Evolutionary conservation across 2,888 invertebrate species (phyloP).

Genomic region (Steinernema hermaphroditum): DNA sequence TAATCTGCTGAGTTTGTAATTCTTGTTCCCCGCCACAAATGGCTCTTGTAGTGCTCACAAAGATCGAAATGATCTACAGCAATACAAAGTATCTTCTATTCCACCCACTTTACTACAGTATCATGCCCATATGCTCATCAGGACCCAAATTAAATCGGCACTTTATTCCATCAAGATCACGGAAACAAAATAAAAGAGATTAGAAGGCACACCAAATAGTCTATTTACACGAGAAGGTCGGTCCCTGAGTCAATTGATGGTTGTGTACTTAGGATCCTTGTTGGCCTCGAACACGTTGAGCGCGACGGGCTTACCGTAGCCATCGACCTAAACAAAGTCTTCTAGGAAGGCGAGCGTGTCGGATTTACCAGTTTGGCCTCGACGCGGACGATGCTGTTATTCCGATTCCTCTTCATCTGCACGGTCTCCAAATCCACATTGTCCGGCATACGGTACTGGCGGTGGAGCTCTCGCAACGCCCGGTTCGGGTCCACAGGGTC

Average conservation of each 20-base stretch:
- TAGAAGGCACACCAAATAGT: not conserved
- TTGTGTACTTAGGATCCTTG: not conserved
- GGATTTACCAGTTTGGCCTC: constrained; percentile 16
- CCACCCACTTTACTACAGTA: too few species aligned
- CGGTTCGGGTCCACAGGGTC: constrained; percentile 37
- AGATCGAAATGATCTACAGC: too few species aligned
- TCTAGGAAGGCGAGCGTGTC: too few species aligned
- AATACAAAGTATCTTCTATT: too few species aligned
- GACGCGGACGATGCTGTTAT: not conserved
- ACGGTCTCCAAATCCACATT: constrained; percentile 40
- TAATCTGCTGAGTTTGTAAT: too few species aligned
- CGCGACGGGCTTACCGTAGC: not conserved
- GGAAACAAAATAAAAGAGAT: not conserved
- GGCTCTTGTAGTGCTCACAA: too few species aligned
- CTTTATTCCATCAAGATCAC: not conserved
- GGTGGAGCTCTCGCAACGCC: constrained; percentile 37
- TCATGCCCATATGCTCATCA: too few species aligned
- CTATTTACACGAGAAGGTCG: not conserved
- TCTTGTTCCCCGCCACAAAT: too few species aligned
- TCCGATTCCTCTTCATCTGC: constrained; percentile 32
- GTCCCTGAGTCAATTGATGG: not conserved
- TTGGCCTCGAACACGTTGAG: constrained; percentile 11
- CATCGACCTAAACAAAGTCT: not conserved
- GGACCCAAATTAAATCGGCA: too few species aligned
- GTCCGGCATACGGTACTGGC: constrained; percentile 41